Evolutionary conservation across 2,797 vertebrate genomes (phyloP).

Genomic region (Lacerta viridis): DNA sequence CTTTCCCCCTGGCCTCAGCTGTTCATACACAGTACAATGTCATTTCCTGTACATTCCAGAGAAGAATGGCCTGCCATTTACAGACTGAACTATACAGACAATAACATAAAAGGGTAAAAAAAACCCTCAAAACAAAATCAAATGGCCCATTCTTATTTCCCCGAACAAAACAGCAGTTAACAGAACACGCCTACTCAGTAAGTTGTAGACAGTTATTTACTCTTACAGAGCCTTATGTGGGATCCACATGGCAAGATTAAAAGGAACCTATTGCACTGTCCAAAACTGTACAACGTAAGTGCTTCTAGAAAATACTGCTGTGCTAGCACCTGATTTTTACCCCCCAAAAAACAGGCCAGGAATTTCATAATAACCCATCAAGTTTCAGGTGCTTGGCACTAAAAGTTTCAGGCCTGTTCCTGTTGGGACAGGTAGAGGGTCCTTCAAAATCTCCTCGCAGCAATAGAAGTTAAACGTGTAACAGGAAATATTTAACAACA

Average conservation of each 20-base stretch:
- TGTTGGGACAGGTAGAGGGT: too few species aligned
- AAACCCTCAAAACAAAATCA: slow-evolving; percentile 59
- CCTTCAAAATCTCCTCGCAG: too few species aligned
- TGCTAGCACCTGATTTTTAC: slow-evolving; percentile 18
- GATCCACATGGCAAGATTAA: slow-evolving; percentile 60
- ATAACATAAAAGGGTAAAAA: slow-evolving; percentile 15
- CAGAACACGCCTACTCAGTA: slow-evolving; percentile 62
- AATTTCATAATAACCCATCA: neutral
- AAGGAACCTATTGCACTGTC: slow-evolving; percentile 59
- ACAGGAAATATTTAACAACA: too few species aligned
- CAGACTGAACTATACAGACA: slow-evolving; percentile 30
- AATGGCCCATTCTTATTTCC: slow-evolving; percentile 66
- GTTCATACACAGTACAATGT: slow-evolving; percentile 41
- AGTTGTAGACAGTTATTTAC: slow-evolving; percentile 59
- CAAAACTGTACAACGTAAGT: neutral
- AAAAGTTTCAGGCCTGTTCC: neutral
- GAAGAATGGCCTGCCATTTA: slow-evolving; percentile 21
- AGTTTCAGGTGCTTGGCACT: neutral
- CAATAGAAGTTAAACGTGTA: too few species aligned
- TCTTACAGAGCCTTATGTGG: slow-evolving; percentile 47
- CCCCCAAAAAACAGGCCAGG: neutral
- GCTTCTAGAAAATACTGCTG: slow-evolving; percentile 37
- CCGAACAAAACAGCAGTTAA: slow-evolving; percentile 67
- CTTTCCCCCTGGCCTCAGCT: slow-evolving; percentile 48
- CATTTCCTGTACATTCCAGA: neutral